phyloP scores from a whole-genome alignment of 2,113 vertebrate species.

The Tricholaema leucomelas region DNA sequence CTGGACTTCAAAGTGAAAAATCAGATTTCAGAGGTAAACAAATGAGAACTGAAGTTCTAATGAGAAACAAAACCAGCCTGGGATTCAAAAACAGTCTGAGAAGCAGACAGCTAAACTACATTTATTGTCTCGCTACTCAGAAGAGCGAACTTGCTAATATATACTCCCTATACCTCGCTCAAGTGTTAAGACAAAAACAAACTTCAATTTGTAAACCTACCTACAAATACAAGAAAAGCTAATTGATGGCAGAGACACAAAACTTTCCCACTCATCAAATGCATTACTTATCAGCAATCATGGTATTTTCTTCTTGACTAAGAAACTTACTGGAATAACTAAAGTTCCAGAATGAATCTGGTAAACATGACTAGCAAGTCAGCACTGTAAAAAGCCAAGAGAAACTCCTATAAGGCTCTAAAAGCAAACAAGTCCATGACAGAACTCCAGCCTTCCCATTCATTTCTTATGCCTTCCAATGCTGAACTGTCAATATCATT shows the following conservation, averaged over 20 bases:
- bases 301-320: background rate
- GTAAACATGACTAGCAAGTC: background rate
- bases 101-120: background rate
- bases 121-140: background rate
- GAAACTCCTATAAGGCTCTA: background rate
- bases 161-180: background rate
- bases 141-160: background rate
- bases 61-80: background rate
- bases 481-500: accelerated
- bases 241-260: background rate
- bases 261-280: background rate
- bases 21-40: background rate
- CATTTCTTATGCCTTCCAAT: background rate
- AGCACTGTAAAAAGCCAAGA: background rate
- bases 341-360: background rate
- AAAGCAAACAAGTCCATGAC: background rate
- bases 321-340: background rate
- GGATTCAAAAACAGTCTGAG: background rate
- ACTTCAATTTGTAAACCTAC: background rate
- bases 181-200: background rate
- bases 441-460: background rate
- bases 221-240: background rate
- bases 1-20: background rate
- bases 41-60: background rate
- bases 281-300: background rate